Evolutionary conservation across 1,140 invertebrate genomes (phyloP).

Genomic region (Antheraea mylitta): DNA sequence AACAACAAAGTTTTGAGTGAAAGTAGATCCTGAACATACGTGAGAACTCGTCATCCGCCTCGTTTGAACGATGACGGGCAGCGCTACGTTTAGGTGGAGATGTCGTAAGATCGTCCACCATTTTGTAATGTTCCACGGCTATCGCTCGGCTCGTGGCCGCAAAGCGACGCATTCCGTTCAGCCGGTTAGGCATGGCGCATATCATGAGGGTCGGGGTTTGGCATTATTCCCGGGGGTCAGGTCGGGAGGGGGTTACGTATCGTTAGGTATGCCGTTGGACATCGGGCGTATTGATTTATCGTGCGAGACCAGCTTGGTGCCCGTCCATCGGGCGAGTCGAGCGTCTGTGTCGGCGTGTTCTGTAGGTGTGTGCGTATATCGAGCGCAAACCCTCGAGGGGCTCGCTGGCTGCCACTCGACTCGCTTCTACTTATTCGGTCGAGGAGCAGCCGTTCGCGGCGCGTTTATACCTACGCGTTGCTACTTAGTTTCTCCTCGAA

Average conservation of each 20-base stretch:
- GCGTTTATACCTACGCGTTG: constrained; percentile 72
- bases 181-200: constrained; percentile 61
- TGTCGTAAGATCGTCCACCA: constrained; percentile 80
- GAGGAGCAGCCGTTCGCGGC: constrained; percentile 67
- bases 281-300: constrained; percentile 76
- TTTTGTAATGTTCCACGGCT: constrained; percentile 77
- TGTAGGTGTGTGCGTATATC: constrained; percentile 71
- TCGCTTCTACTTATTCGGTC: constrained; percentile 75
- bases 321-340: constrained; percentile 57
- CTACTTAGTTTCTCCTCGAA: constrained; percentile 74
- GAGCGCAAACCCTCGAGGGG: constrained; percentile 75
- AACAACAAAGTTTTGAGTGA: constrained; percentile 65
- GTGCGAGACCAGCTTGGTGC: constrained; percentile 72
- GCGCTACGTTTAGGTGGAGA: constrained; percentile 72
- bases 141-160: constrained; percentile 71
- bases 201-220: constrained; percentile 66
- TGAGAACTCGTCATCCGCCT: constrained; percentile 77
- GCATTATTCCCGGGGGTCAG: constrained; percentile 70
- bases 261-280: constrained; percentile 58
- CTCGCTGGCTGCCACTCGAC: constrained; percentile 73
- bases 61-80: constrained; percentile 70
- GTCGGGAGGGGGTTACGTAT: constrained; percentile 59
- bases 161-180: constrained; percentile 69
- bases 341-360: constrained; percentile 68
- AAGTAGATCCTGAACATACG: constrained; percentile 72